Base-by-base conservation (phyloP, 2,888 invertebrate genomes). In the Drosophila atripex region DNA sequence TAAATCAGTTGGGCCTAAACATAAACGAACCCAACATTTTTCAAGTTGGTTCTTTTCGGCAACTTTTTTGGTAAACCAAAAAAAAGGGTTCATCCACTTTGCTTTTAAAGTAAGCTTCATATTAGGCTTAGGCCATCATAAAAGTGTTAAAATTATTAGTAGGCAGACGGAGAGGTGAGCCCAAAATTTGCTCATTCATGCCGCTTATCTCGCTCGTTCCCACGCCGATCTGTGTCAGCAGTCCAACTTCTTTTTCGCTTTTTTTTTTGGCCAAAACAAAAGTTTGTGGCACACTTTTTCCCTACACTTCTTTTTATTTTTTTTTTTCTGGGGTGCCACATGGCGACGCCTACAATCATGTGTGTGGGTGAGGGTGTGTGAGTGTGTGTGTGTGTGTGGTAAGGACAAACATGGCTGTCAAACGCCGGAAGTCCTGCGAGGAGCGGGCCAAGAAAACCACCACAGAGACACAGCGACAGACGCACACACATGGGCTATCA, bases 321-420 rank as follows among this genome's bases (percentile, higher is more conserved):
- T 28, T 51, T 51, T 18, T 69, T 71, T 61, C 39, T 28, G 39
- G 60, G 64, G 54, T 54, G 51, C 43, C 63, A 39, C 45, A 55
- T 39, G 70, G 63, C 38, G 70, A 80, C 83, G 79, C 80, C 80
- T 86, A 79, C 79, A 71, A 57, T 61, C 59, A 56, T 69, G 65
- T 57, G 72, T 65, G 64, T 25, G 25, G 6, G 25, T 9, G 28
- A 28, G 28, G 7, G 65, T 55, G 73, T 59, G 64, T 66, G n/a
- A n/a, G 65, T 57, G 68, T 63, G 64, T 25, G 47, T 41, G 46
- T 69, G 64, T 41, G 39, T 57, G 46, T 51, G 69, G 58, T 51
- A 38, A 69, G 53, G 66, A 76, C 85, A 80, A 80, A 84, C 61
- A 80, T 80, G 80, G 80, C 80, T 83, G 80, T 77, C 83, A 30